Percentiles rank a stretch among this genome's conserved stretches.
These are phyloP conservation scores for Mylabris sibirica DNA, from an alignment of 2,888 invertebrate species.

Conservation along the genomic window DNA sequence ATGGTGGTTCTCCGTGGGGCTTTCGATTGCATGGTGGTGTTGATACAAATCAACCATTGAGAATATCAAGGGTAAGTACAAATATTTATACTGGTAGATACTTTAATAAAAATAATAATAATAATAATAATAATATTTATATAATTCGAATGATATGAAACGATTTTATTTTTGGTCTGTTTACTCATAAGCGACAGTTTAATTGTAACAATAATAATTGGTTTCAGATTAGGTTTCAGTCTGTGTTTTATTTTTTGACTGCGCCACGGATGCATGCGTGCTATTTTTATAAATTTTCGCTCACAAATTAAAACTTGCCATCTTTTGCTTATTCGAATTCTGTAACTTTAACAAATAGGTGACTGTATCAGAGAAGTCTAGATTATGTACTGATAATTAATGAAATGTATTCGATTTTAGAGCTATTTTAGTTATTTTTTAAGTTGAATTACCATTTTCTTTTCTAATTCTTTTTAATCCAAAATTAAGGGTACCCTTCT, in stretches of 20 bases:
- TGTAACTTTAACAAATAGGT: too few species aligned
- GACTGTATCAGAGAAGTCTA: too few species aligned
- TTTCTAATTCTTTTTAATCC: too few species aligned
- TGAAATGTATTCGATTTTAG: too few species aligned
- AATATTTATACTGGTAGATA: not conserved
- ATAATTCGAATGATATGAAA: not conserved
- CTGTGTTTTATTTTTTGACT: not conserved
- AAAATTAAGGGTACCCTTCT: too few species aligned
- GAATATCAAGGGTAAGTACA: constrained; percentile 79
- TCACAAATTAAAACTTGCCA: too few species aligned
- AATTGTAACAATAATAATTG: constrained; percentile 16
- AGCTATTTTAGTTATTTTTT: too few species aligned
- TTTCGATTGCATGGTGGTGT: constrained; percentile 87
- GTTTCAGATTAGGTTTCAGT: not conserved
- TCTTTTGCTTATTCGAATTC: too few species aligned
- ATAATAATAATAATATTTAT: not conserved
- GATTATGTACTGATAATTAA: too few species aligned
- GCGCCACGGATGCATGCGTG: too few species aligned
- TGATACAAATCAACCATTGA: constrained; percentile 79
- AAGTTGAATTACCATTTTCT: too few species aligned
- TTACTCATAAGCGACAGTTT: constrained; percentile 18
- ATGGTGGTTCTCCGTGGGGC: constrained; percentile 88
- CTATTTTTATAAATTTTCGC: not conserved
- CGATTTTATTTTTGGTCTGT: constrained; percentile 26
- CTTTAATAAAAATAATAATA: not conserved